Evolutionary conservation across 2,888 invertebrate genomes (phyloP), one percentile per base, ranked within the genome.

Genomic region (Perithous albicinctus): DNA sequence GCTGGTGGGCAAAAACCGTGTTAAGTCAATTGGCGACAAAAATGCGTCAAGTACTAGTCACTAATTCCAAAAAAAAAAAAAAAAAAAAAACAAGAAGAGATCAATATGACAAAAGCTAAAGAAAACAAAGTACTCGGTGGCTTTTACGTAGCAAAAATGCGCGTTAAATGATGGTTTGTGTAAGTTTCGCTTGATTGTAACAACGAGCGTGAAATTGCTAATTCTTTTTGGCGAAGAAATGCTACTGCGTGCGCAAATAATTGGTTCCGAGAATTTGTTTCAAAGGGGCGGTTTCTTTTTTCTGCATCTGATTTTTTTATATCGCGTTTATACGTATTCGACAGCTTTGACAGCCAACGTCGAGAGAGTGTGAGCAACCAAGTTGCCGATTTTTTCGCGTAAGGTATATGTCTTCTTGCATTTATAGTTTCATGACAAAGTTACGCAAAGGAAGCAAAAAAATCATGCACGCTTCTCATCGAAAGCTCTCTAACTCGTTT

Each of bases 41-140:
- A 69, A 73, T 66, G 83, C 73, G 86, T 84, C 80, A 82, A 84
- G 80, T 85, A 87, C 88, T 89, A 89, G 88, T 89, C 88, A 89
- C 80, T 88, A 83, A 80, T 84, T 84, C 87, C 84, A 87, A 87
- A 85, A 82, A 80, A 69, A 15, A 66, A 59, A 66, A n/a, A 32
- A 0, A 59, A 59, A 32, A n/a, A 35, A n/a, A 41, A 56, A 63
- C 15, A 12, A 38, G 10, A 32, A 18, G 48, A 66, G 7, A 41
- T 26, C 23, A 29, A 69, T 23, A 26, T 38, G 59, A 51, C 32
- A 61, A 32, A 67, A 32, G 20, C 32, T n/a, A 67, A 26, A 67
- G 10, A 67, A 63, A 20, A 48, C 51, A 56, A n/a, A n/a, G n/a
- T 64, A 51, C 29, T 75, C 38, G 41, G 23, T 70, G 64, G 72